Base-by-base conservation (phyloP, 2,113 vertebrate species). In the Hirundichthys speculiger region DNA sequence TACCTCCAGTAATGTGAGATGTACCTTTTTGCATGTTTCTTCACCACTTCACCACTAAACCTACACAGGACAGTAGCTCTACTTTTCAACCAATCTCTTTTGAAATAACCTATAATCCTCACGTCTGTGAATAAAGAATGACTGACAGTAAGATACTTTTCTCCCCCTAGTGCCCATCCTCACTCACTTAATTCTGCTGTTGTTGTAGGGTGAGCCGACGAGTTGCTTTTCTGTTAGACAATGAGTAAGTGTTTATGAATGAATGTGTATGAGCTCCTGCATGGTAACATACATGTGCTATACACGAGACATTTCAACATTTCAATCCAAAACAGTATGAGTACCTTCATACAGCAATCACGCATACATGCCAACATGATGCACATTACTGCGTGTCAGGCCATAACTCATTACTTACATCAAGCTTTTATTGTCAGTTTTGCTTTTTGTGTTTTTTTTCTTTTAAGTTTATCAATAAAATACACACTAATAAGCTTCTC, bases 141-240 rank as follows among this genome's bases (percentile, higher is more conserved):
- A 34, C 4, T 64, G 42, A n/a, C 19, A 49, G 30, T 34, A 10
- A 34, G 9, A 10, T 34, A 1, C 30, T n/a, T n/a, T n/a, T n/a
- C n/a, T n/a, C 6, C 30, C 30, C 3, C 25, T 27, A 34, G 30
- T 7, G 11, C 30, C 30, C 9, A 10, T 34, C 45, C 39, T 48
- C 60, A 19, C 46, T 66, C 75, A 48, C 64, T 22, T 80, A 59
- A 59, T 76, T 82, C 71, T 85, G 77, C 88, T 83, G 83, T 78
- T 86, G 61, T 95, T 97, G 94, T 97, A 99, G 97, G 96, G 94
- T 94, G 93, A 94, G 95, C 88, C 93, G 92, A 41, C 94, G 93
- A 93, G 94, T 95, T 80, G 86, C 89, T 93, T 93, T 94, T 96
- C 93, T 95, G 94, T 95, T 94, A 94, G 96, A 97, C 85, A 86